Evolutionary conservation across 2,888 invertebrate genomes (phyloP), one percentile per base, ranked within the genome.

Genomic region (Seladonia tumulorum): DNA sequence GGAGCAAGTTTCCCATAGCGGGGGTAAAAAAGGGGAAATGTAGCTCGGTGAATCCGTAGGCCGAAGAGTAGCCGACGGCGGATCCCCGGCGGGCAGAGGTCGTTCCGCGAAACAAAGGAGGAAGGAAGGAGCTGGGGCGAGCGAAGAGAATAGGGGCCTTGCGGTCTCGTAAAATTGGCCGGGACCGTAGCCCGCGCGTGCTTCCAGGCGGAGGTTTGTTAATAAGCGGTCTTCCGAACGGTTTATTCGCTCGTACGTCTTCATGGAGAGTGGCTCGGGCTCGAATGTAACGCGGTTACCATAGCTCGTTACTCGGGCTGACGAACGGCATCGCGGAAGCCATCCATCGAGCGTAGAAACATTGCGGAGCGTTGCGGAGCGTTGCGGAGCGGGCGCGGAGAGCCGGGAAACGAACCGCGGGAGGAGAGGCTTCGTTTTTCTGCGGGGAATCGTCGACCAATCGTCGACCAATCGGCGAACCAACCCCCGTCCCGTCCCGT

Each of bases 121-220:
- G 75, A 83, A 45, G 63, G 75, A 83, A 45, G 77, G 35, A 75
- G 42, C 77, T 16, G 7, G 12, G 7, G 12, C 63, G 29, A 29
- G n/a, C 1, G n/a, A 70, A 53, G 39, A 78, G 86, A 89, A 90
- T 79, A 83, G 89, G 66, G 82, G 91, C 77, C 83, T 90, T 93
- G 93, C 86, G 93, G 93, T 94, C 92, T 93, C 93, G 90, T 93
- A 93, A 93, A 93, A 90, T 90, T 81, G 82, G 88, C 89, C 92
- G 83, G 89, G 87, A 70, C 88, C 72, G 79, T 57, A 57, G 57
- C 87, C 84, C 85, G 89, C 90, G 88, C 90, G 86, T 88, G 91
- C 88, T 87, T 78, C 87, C 85, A 90, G 79, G 79, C 83, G 80
- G 76, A 78, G 83, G 83, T 88, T 85, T 86, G 87, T 90, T 88